Evolutionary conservation across 2,113 vertebrate species (phyloP), one percentile per base, ranked within the genome.

Genomic region (Anser brachyrhynchus): DNA sequence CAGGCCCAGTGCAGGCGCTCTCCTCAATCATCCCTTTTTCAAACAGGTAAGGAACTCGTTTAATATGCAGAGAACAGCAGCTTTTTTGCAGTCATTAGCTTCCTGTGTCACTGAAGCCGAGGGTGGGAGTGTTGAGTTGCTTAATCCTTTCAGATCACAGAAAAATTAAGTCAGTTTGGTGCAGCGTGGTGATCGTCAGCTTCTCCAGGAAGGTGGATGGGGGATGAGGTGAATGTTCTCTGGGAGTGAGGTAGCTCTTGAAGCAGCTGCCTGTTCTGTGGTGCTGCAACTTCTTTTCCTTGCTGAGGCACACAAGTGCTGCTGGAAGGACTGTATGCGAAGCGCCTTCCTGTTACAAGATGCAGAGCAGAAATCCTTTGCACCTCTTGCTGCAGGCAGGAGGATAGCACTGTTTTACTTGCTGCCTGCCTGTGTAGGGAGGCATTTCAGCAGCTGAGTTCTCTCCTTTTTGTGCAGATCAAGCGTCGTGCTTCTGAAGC

Each of bases 11-110:
- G 99, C 99, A 75, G 97, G 98, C 61, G 65, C 98, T 82, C 98
- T 99, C 70, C 98, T 98, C 67, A 98, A 98, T 77, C 99, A 99
- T 96, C 98, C 99, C 31, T 99, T 99, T 96, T 99, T 99, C 97
- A 99, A 99, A 97, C 99, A 99, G 99, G 99, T 99, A 97, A 91
- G 97, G 81, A 86, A 9, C 19, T 87, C 3, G 1, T 41, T 78
- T 37, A 15, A 78, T 39, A 31, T 72, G 26, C 29, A 67, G 64
- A 66, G 52, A 58, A 28, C 39, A 37, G n/a, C 19, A n/a, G 41
- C 22, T 91, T 65, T 57, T 49, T 43, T 70, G 18, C 8, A 31
- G 29, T 49, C 35, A 20, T 29, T 54, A 43, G 55, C 52, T 62
- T 76, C 21, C 62, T 66, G 26, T 21, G 35, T 22, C 35, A 10